A percentile compares a stretch with the other conserved stretches of the same genome.
phyloP scores from a whole-genome alignment of 2,888 invertebrate genomes.

The Gandaritis pyraliata region DNA sequence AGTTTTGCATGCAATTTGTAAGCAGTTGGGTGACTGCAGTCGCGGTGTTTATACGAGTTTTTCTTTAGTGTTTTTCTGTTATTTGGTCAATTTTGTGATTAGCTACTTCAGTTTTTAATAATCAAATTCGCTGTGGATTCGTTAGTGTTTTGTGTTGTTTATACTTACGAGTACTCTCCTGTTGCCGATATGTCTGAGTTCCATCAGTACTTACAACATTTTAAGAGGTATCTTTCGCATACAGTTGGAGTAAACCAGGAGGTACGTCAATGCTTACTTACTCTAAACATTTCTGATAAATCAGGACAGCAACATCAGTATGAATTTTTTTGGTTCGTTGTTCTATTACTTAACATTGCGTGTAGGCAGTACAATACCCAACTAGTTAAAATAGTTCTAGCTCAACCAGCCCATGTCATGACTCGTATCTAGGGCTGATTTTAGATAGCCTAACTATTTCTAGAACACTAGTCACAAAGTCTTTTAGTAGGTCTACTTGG shows the following conservation, averaged over 20 bases:
- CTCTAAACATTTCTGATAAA: no score
- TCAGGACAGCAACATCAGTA: no score
- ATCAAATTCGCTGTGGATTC: no score
- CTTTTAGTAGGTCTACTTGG: neutral
- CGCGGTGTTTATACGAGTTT: conserved; percentile 26
- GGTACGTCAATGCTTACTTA: neutral
- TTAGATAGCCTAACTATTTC: conserved; percentile 68
- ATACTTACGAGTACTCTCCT: no score
- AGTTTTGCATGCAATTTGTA: conserved; percentile 64
- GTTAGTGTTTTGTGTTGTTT: no score
- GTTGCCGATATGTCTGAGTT: neutral
- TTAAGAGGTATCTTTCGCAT: neutral
- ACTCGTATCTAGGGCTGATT: conserved; percentile 42
- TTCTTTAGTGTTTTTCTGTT: conserved; percentile 19
- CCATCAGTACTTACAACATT: neutral
- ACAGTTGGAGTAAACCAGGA: neutral
- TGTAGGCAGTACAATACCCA: neutral
- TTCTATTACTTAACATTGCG: no score
- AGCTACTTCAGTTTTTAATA: no score
- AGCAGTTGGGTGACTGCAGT: conserved; percentile 50
- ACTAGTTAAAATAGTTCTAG: neutral
- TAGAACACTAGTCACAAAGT: neutral
- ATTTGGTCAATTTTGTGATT: neutral
- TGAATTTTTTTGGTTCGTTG: neutral
- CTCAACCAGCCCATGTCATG: conserved; percentile 26